Percentiles rank a stretch among this genome's conserved stretches.
These are phyloP conservation scores for Crotalus tigris DNA, from an alignment of 2,113 vertebrate species.

Conservation along the genomic window DNA sequence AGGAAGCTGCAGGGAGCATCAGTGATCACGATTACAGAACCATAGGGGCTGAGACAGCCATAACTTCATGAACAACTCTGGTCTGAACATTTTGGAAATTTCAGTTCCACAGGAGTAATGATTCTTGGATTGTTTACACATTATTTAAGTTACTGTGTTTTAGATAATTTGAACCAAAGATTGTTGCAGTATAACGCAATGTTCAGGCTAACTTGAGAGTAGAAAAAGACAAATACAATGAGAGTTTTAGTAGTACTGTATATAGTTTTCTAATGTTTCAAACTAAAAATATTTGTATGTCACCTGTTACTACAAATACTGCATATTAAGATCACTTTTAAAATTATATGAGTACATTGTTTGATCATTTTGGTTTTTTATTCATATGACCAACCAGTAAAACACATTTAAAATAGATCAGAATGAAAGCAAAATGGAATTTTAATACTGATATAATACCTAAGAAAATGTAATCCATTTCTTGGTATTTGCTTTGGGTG, in stretches of 20 bases:
- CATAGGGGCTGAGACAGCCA: too few relatives aligned
- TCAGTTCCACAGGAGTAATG: too few relatives aligned
- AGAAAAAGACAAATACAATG: neutral
- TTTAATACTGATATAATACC: slow-evolving; percentile 14
- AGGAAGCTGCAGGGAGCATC: too few relatives aligned
- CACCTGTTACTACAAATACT: neutral
- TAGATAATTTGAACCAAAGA: neutral
- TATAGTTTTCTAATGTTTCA: neutral
- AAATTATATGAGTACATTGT: neutral
- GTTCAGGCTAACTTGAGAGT: neutral
- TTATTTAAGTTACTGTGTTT: neutral
- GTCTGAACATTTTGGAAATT: too few relatives aligned
- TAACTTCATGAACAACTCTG: too few relatives aligned
- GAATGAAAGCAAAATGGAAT: neutral
- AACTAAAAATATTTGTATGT: neutral
- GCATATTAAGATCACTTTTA: neutral
- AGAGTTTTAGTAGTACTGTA: neutral
- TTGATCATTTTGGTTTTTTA: neutral
- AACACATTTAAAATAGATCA: slow-evolving; percentile 14
- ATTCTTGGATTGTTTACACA: too few relatives aligned
- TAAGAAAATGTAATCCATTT: slow-evolving; percentile 32
- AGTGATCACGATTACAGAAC: too few relatives aligned
- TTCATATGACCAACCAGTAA: neutral
- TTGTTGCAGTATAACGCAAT: neutral
- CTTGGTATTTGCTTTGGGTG: slow-evolving; percentile 37